Evolutionary conservation across 2,888 invertebrate genomes (phyloP), one percentile per base, ranked within the genome.

Genomic region (Choristoneura rosaceana): DNA sequence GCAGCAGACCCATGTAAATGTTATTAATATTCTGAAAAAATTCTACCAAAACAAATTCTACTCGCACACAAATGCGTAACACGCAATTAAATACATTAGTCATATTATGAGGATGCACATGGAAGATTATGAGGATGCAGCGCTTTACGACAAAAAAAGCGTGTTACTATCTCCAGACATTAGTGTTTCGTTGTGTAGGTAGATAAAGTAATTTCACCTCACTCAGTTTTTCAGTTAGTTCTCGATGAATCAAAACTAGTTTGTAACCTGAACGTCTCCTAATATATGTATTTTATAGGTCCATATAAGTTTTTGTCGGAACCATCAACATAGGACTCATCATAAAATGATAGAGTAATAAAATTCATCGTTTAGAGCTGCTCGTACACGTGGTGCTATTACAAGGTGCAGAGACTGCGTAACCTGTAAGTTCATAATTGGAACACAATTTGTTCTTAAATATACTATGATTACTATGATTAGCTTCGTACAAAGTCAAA

Each of bases 341-440:
- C 71, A 68, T 71, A 71, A 71, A 71, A 68, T 68, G n/a, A 67
- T 67, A 58, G 71, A 63, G 67, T 71, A 71, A 66, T 71, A 52
- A 52, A 52, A 55, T 64, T 50, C 61, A 47, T 58, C 61, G 61
- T 71, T 66, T 34, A 68, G 15, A 58, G 47, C 58, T 58, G 62
- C 71, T 25, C 47, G 55, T 71, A 58, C 67, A 55, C 58, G 58
- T 67, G 25, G 15, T 25, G 62, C 47, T 68, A 71, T 61, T 67
- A 67, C 62, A 67, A 62, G 62, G 55, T 67, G 67, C 55, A 67
- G 62, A 52, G 25, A 62, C 71, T 62, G 55, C 55, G 55, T 61
- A 38, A 10, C 62, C 45, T 63, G 67, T 52, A 68, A 68, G 62
- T 43, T 41, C 47, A n/a, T 63, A 63, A 71, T 38, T 55, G 38